Evolutionary conservation across 2,797 vertebrate species (phyloP).

Genomic region (Enteromius paludinosus): DNA sequence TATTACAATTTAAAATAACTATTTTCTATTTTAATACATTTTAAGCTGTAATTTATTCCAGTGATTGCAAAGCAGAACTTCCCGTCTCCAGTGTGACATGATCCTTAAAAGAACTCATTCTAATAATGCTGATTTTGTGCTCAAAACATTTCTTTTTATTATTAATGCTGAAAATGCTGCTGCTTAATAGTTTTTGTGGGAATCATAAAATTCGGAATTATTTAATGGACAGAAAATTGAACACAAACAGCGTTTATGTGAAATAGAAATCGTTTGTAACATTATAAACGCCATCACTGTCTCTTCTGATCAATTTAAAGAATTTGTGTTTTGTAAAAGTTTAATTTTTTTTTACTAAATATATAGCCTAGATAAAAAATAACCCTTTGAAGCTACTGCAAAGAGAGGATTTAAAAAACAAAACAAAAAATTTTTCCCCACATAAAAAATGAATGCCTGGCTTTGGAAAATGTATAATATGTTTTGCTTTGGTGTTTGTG

Average conservation of each 20-base stretch:
- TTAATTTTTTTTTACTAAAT: neutral
- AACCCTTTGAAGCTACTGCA: neutral
- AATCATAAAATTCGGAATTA: neutral
- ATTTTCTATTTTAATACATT: neutral
- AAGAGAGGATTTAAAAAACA: too few relatives aligned
- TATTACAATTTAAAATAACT: neutral
- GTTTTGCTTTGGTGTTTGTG: neutral
- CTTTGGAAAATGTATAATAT: neutral
- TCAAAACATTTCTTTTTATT: neutral
- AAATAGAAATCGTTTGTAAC: neutral
- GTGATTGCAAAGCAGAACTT: neutral
- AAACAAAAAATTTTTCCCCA: too few relatives aligned
- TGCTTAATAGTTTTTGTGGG: too few relatives aligned
- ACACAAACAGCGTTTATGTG: neutral
- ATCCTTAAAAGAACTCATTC: neutral
- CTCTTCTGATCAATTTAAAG: neutral
- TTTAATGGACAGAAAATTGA: neutral
- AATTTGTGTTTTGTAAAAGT: neutral
- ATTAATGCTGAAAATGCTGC: too few relatives aligned
- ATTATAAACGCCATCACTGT: neutral
- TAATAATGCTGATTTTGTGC: neutral
- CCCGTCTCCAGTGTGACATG: neutral
- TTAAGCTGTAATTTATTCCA: neutral
- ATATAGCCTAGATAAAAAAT: neutral
- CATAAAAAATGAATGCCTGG: neutral